Evolutionary conservation across 2,113 vertebrate genomes (phyloP).

Genomic region (Oophaga pumilio): DNA sequence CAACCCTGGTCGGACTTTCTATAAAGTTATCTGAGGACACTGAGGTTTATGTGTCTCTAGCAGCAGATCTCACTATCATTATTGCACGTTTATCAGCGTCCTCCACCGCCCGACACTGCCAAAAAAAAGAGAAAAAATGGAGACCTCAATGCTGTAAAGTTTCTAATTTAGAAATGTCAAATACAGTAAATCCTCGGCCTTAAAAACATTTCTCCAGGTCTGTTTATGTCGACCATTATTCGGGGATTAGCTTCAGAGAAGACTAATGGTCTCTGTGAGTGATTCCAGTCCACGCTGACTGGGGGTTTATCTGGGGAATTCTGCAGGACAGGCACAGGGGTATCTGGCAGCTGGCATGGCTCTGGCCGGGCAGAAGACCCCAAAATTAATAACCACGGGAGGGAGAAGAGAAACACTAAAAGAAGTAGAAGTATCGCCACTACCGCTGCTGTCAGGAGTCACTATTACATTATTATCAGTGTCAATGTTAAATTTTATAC

Average conservation of each 20-base stretch:
- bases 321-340: slow-evolving; percentile 10
- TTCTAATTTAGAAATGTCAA: slow-evolving; percentile 46
- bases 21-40: slow-evolving; percentile 47
- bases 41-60: slow-evolving; percentile 34
- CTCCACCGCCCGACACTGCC: slow-evolving; percentile 9
- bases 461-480: too few species aligned
- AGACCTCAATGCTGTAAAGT: slow-evolving; percentile 25
- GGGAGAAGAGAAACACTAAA: not conserved
- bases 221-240: slow-evolving; percentile 50
- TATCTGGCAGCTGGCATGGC: not conserved
- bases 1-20: not conserved
- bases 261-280: slow-evolving; percentile 48
- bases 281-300: slow-evolving; percentile 33
- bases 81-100: slow-evolving; percentile 36
- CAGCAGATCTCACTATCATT: slow-evolving; percentile 23
- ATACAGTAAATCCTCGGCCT: slow-evolving; percentile 51
- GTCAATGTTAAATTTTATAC: too few species aligned
- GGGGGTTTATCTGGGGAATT: slow-evolving; percentile 42
- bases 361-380: not conserved
- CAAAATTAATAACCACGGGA: not conserved
- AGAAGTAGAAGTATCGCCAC: too few species aligned
- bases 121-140: not conserved
- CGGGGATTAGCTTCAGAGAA: slow-evolving; percentile 49
- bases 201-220: slow-evolving; percentile 43
- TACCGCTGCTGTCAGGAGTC: too few species aligned